phyloP scores from a whole-genome alignment of 2,113 vertebrate species.

The Hippocampus guttulatus region DNA sequence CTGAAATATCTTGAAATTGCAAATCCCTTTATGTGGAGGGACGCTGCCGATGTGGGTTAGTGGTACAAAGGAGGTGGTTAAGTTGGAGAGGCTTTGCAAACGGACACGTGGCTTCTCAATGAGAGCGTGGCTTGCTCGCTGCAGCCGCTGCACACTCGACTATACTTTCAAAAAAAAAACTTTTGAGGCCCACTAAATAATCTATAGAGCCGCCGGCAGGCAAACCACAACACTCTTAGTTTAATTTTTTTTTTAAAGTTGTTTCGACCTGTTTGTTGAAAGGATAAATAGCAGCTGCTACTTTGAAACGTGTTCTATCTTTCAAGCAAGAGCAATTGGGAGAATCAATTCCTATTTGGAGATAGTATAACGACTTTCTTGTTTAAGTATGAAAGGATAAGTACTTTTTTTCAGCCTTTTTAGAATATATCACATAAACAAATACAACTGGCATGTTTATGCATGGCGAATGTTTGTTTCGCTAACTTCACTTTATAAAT shows the following conservation, averaged over 20 bases:
- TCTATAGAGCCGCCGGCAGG: constrained; percentile 20
- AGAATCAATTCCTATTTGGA: background rate
- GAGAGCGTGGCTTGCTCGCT: constrained; percentile 80
- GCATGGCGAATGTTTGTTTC: background rate
- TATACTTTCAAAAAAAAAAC: constrained; percentile 53
- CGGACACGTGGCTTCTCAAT: constrained; percentile 99
- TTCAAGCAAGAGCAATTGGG: background rate
- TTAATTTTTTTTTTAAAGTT: constrained; percentile 14
- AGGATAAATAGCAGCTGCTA: constrained; percentile 14
- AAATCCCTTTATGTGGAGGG: constrained; percentile 99
- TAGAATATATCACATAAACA: background rate
- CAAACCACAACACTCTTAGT: constrained; percentile 17
- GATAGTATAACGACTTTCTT: background rate
- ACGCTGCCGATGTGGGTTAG: constrained; percentile 99
- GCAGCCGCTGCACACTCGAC: constrained; percentile 84
- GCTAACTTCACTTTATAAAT: background rate
- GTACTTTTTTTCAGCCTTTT: background rate
- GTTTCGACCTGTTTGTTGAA: constrained; percentile 21
- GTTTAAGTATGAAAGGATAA: background rate
- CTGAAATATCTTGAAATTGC: constrained; percentile 99
- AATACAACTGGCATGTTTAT: background rate
- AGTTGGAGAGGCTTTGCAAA: constrained; percentile 99
- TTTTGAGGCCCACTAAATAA: constrained; percentile 45
- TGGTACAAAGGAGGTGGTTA: constrained; percentile 99
- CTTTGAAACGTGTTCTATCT: constrained; percentile 5